Conservation (phyloP, 1,140 invertebrate species). For the Bombus cullumanus region DNA sequence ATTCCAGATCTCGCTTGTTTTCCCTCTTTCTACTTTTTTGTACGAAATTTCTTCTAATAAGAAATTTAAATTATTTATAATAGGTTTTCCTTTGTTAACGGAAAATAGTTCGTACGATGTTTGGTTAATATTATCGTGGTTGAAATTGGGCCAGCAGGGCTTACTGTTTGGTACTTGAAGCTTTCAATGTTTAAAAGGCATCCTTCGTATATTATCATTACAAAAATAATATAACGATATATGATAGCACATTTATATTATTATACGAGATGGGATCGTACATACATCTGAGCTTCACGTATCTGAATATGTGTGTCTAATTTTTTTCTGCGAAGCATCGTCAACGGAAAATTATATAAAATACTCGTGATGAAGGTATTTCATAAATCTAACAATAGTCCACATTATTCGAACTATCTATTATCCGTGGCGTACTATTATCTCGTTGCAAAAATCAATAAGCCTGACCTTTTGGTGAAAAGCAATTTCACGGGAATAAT, state of each 20-base stretch:
- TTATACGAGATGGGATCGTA: neutral
- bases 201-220: neutral
- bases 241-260: neutral
- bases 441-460: neutral
- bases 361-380: neutral
- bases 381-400: neutral
- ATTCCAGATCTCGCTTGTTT: too few relatives aligned
- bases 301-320: too few relatives aligned
- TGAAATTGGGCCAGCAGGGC: neutral
- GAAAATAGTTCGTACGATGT: neutral
- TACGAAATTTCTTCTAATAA: neutral
- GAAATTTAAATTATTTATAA: too few relatives aligned
- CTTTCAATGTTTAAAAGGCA: neutral
- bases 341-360: too few relatives aligned
- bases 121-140: neutral
- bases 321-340: too few relatives aligned
- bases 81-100: neutral
- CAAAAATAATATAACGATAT: neutral
- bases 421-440: neutral
- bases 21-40: neutral
- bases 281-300: neutral
- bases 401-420: neutral
- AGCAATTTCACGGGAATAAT: neutral
- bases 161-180: neutral
- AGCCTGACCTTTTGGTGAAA: neutral